Evolutionary conservation across 2,888 invertebrate genomes (phyloP).

Genomic region (Phrixothrix hirtus): DNA sequence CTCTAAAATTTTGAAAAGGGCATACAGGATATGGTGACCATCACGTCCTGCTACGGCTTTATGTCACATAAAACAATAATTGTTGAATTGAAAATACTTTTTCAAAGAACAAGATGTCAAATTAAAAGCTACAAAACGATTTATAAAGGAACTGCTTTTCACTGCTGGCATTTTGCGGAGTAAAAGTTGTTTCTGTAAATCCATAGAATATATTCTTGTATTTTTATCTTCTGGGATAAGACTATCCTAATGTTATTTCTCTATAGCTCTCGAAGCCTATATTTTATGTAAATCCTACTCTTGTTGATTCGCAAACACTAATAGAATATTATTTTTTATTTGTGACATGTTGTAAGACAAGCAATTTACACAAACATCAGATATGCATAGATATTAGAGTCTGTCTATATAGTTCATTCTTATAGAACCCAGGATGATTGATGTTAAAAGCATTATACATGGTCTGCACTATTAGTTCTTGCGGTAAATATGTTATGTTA

Average conservation of each 20-base stretch:
- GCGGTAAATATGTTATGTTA: conserved; percentile 6
- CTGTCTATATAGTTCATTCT: conserved; percentile 4
- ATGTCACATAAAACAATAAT: too few relatives aligned
- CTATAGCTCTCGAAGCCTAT: background rate
- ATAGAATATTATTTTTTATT: background rate
- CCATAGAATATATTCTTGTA: conserved; percentile 26
- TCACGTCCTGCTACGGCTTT: too few relatives aligned
- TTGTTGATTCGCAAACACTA: background rate
- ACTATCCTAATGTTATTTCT: conserved; percentile 3
- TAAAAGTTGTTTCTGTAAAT: conserved; percentile 25
- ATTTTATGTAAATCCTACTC: background rate
- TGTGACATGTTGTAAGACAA: background rate
- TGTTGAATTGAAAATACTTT: conserved; percentile 1
- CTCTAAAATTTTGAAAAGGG: too few relatives aligned
- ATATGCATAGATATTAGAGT: conserved; percentile 3
- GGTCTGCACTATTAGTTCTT: conserved; percentile 1
- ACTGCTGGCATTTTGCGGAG: conserved; percentile 27
- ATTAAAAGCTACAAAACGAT: conserved; percentile 19
- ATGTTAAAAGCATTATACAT: conserved; percentile 8
- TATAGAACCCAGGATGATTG: conserved; percentile 4
- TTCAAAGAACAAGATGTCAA: conserved; percentile 13
- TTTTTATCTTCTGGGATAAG: background rate
- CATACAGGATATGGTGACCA: too few relatives aligned
- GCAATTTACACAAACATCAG: conserved; percentile 12
- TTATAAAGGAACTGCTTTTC: conserved; percentile 24